Evolutionary conservation across 1,140 invertebrate species (phyloP).

Genomic region (Lucilia cuprina): DNA sequence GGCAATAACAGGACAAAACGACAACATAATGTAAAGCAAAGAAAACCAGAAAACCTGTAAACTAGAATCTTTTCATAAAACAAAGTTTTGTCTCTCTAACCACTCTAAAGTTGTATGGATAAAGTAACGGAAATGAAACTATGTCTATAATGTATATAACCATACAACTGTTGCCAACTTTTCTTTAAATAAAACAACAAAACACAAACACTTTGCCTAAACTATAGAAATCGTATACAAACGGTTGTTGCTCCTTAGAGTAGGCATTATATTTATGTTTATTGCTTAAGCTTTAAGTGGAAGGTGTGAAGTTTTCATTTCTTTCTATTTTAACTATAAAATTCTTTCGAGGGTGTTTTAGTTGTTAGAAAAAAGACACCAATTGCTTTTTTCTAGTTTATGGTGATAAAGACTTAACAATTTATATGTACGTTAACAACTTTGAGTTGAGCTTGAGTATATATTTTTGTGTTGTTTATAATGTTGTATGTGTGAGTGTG

Average conservation of each 20-base stretch:
- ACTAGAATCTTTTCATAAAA: background rate
- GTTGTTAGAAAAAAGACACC: background rate
- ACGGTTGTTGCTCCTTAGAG: background rate
- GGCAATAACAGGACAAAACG: background rate
- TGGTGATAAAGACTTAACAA: background rate
- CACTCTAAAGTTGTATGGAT: background rate
- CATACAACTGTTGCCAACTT: slow-evolving; percentile 5
- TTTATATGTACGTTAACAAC: background rate
- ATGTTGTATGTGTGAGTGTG: no score
- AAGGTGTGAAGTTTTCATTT: background rate
- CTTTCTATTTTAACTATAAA: background rate
- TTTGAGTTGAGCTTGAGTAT: background rate
- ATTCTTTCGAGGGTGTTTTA: background rate
- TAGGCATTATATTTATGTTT: slow-evolving; percentile 15
- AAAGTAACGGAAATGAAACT: background rate
- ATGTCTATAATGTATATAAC: background rate
- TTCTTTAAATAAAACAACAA: background rate
- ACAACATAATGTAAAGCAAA: background rate
- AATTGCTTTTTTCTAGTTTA: background rate
- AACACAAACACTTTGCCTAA: background rate
- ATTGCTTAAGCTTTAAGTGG: background rate
- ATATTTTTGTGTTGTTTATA: background rate
- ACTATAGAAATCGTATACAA: background rate
- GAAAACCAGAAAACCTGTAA: background rate
- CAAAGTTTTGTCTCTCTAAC: background rate